Conservation (phyloP, 2,888 invertebrate genomes). For the Ischnura elegans region DNA sequence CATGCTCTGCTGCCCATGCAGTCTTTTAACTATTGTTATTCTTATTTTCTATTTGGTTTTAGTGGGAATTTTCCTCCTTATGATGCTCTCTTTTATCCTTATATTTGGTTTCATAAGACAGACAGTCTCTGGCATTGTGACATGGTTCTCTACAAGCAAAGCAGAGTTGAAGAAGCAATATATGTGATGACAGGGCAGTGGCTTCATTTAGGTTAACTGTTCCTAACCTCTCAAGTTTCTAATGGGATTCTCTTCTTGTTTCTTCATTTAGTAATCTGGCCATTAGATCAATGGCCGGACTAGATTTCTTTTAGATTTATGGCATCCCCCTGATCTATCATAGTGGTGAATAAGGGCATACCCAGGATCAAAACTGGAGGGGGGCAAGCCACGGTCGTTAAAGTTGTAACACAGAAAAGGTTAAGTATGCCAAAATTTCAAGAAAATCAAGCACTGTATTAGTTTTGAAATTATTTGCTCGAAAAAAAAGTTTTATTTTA, state of each 20-base stretch:
- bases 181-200: too few relatives aligned
- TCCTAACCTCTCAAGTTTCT: background rate
- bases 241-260: background rate
- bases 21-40: background rate
- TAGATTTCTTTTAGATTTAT: background rate
- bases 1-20: background rate
- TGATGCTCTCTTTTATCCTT: background rate
- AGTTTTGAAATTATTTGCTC: too few relatives aligned
- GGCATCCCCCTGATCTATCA: background rate
- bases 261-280: background rate
- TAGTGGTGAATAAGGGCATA: background rate
- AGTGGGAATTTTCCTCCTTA: background rate
- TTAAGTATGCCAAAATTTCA: too few relatives aligned
- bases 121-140: background rate
- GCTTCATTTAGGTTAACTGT: background rate
- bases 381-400: too few relatives aligned
- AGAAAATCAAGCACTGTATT: too few relatives aligned
- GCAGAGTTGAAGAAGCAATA: too few relatives aligned
- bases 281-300: too few relatives aligned
- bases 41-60: background rate
- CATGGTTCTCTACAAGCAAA: too few relatives aligned
- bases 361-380: too few relatives aligned
- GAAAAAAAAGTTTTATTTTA: too few relatives aligned
- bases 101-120: background rate
- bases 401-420: too few relatives aligned